These are phyloP conservation scores for Uria lomvia DNA, from an alignment of 2,113 vertebrate species.

Conservation along the genomic window DNA sequence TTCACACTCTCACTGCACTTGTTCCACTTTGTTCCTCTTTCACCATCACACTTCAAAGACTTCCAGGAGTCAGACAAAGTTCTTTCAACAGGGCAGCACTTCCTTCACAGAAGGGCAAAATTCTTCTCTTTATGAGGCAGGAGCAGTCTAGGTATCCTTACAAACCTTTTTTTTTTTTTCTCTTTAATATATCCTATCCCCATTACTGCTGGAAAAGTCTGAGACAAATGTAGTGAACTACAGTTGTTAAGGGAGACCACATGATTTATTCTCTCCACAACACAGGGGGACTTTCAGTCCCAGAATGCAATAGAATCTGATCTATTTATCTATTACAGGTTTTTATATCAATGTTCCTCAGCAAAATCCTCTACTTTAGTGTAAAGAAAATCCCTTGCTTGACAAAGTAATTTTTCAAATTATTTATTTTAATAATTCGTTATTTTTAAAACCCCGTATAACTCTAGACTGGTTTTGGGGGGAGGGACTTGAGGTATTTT, in stretches of 20 bases:
- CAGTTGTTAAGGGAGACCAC: neutral
- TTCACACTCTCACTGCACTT: neutral
- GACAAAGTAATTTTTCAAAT: neutral
- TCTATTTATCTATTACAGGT: neutral
- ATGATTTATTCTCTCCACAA: neutral
- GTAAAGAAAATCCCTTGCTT: neutral
- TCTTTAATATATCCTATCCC: neutral
- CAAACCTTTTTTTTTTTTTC: neutral
- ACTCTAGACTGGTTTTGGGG: neutral
- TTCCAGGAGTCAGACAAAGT: conserved; percentile 26
- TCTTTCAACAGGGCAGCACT: neutral
- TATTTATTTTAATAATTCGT: neutral
- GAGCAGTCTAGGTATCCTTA: neutral
- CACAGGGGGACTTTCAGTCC: neutral
- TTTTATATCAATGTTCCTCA: neutral
- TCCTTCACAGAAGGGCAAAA: neutral
- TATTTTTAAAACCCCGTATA: neutral
- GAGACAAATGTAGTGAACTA: neutral
- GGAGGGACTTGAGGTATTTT: neutral
- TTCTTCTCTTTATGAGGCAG: neutral
- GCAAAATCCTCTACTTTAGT: neutral
- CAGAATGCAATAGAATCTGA: neutral
- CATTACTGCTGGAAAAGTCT: neutral
- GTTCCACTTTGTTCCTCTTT: conserved; percentile 16
- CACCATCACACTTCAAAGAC: conserved; percentile 19